Percentiles rank a stretch among this genome's conserved stretches.
Conservation (phyloP, 2,113 vertebrate genomes). For the Perca schrenkii region DNA sequence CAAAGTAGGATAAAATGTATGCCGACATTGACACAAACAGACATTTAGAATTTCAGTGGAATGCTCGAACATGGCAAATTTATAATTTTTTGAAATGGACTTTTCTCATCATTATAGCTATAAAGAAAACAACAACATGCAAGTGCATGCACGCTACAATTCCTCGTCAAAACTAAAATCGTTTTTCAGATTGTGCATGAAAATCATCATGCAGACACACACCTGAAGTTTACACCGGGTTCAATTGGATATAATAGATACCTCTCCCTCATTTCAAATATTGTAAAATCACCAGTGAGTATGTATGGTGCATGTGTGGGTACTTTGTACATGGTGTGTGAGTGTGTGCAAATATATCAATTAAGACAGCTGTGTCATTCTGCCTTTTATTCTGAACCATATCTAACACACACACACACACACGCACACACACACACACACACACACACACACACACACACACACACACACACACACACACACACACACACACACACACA, state of each 20-base stretch:
- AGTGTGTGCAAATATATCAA: constrained; percentile 9
- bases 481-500: constrained; percentile 8
- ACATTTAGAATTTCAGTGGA: constrained; percentile 24
- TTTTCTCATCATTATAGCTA: constrained; percentile 12
- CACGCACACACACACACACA: background rate
- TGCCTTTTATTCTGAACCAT: constrained; percentile 49
- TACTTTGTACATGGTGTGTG: constrained; percentile 2
- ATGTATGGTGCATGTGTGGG: background rate
- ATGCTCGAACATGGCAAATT: constrained; percentile 19
- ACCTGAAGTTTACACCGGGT: constrained; percentile 47
- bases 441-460: no score
- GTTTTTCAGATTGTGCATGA: constrained; percentile 46
- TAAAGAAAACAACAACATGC: constrained; percentile 17
- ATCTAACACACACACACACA: no score
- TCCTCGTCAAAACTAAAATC: constrained; percentile 15
- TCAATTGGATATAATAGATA: constrained; percentile 42
- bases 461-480: no score
- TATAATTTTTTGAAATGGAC: constrained; percentile 5
- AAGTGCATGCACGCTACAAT: constrained; percentile 47
- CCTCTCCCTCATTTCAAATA: constrained; percentile 16
- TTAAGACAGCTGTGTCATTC: constrained; percentile 27
- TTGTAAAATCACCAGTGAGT: constrained; percentile 28
- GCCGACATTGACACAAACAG: constrained; percentile 16
- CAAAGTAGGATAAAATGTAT: constrained; percentile 14
- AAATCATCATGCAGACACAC: constrained; percentile 29